Percentiles rank a stretch among this genome's conserved stretches.
Evolutionary conservation across 2,888 invertebrate species (phyloP).

Genomic region (Acanthopleura granulata): DNA sequence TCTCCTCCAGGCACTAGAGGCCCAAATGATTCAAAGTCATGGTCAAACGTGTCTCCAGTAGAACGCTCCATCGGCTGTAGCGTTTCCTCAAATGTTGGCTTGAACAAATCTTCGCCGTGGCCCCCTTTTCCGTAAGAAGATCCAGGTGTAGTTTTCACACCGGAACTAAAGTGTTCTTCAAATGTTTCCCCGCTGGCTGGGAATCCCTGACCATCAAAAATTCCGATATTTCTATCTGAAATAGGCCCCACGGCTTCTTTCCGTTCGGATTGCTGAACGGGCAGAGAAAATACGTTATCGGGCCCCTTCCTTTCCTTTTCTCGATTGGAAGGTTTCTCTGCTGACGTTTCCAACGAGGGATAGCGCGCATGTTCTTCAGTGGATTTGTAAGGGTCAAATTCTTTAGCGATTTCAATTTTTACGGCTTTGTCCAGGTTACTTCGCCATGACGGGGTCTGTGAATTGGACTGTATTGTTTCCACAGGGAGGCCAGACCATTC

Average conservation of each 20-base stretch:
- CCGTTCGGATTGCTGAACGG: neutral
- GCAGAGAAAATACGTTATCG: neutral
- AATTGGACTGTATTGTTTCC: too few relatives aligned
- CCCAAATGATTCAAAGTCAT: neutral
- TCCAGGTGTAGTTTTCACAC: too few relatives aligned
- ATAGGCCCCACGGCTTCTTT: neutral
- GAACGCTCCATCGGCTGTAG: neutral
- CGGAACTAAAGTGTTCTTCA: too few relatives aligned
- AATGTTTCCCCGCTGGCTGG: neutral
- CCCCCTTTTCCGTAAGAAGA: too few relatives aligned
- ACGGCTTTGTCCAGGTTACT: too few relatives aligned
- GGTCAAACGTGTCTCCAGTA: neutral
- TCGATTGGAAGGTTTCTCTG: neutral
- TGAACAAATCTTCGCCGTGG: too few relatives aligned
- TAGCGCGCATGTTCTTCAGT: too few relatives aligned
- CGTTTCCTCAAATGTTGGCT: neutral
- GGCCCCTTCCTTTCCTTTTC: neutral
- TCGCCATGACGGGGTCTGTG: too few relatives aligned
- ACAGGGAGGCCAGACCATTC: too few relatives aligned
- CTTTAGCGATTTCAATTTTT: too few relatives aligned
- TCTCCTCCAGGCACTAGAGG: neutral
- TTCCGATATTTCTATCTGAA: neutral
- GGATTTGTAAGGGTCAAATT: too few relatives aligned
- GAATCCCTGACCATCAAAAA: neutral
- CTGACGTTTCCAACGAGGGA: neutral